These are phyloP conservation scores for Erebia ligea DNA, from an alignment of 2,888 invertebrate species.

Conservation along the genomic window DNA sequence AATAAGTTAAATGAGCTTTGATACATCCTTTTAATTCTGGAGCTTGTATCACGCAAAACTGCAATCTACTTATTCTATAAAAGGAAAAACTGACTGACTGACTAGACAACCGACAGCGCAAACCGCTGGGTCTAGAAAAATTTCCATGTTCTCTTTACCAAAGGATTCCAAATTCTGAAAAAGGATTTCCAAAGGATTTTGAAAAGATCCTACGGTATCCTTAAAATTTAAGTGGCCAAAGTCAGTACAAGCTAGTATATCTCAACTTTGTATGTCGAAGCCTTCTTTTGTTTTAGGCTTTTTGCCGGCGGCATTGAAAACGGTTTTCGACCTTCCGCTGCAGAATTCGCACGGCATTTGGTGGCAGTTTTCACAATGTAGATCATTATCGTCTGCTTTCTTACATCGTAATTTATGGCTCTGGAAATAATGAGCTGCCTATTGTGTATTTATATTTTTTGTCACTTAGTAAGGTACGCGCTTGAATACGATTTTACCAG, in stretches of 20 bases:
- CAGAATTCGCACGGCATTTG: conserved; percentile 17
- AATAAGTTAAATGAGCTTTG: too few relatives aligned
- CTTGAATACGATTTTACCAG: background rate
- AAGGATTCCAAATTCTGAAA: too few relatives aligned
- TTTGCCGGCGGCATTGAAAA: conserved; percentile 16
- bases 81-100: too few relatives aligned
- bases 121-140: too few relatives aligned
- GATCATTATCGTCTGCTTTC: conserved; percentile 30
- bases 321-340: conserved; percentile 9
- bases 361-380: conserved; percentile 29
- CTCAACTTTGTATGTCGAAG: conserved; percentile 18
- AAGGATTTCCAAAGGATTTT: too few relatives aligned
- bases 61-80: too few relatives aligned
- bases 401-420: conserved; percentile 16
- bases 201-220: too few relatives aligned
- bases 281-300: conserved; percentile 19
- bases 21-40: too few relatives aligned
- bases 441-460: conserved; percentile 5
- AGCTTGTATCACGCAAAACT: too few relatives aligned
- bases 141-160: too few relatives aligned
- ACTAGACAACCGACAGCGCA: too few relatives aligned
- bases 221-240: too few relatives aligned
- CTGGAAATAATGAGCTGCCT: conserved; percentile 10
- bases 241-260: background rate
- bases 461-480: background rate